These are phyloP conservation scores for Phalacrocorax brasilianus DNA, from an alignment of 2,113 vertebrate species.

Conservation along the genomic window DNA sequence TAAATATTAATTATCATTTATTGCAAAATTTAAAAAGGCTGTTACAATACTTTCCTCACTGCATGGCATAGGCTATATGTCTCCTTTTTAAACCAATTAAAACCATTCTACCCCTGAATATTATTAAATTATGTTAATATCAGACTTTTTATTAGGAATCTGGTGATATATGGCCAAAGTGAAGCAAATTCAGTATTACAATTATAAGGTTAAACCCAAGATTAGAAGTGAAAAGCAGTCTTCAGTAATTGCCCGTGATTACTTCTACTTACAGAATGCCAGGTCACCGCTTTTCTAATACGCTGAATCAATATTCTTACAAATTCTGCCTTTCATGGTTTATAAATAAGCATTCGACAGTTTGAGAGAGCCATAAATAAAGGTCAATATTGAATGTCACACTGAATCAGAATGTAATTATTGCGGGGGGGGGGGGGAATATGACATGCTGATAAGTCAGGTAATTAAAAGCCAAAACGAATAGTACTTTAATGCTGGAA, in stretches of 20 bases:
- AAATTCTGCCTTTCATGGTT: slow-evolving; percentile 61
- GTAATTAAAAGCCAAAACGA: slow-evolving; percentile 67
- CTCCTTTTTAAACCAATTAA: slow-evolving; percentile 49
- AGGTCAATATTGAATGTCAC: slow-evolving; percentile 61
- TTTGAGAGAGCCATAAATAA: slow-evolving; percentile 60
- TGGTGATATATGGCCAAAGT: slow-evolving; percentile 16
- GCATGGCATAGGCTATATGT: neutral
- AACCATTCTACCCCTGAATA: slow-evolving; percentile 22
- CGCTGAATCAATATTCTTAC: slow-evolving; percentile 53
- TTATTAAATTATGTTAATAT: slow-evolving; percentile 60
- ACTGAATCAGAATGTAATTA: slow-evolving; percentile 63
- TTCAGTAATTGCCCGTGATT: slow-evolving; percentile 63
- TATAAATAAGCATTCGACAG: slow-evolving; percentile 61
- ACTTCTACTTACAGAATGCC: slow-evolving; percentile 48
- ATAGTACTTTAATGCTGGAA: slow-evolving; percentile 50
- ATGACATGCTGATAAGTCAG: slow-evolving; percentile 55
- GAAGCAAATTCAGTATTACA: slow-evolving; percentile 48
- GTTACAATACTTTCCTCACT: neutral
- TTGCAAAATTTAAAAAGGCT: slow-evolving; percentile 24
- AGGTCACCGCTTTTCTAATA: slow-evolving; percentile 46
- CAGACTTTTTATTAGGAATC: slow-evolving; percentile 34
- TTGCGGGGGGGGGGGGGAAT: neutral
- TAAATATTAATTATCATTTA: slow-evolving; percentile 59
- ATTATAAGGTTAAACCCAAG: slow-evolving; percentile 52
- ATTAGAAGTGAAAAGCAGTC: slow-evolving; percentile 55